These are phyloP conservation scores for Cinclus mexicanus DNA, from an alignment of 2,113 vertebrate genomes.

Conservation along the genomic window DNA sequence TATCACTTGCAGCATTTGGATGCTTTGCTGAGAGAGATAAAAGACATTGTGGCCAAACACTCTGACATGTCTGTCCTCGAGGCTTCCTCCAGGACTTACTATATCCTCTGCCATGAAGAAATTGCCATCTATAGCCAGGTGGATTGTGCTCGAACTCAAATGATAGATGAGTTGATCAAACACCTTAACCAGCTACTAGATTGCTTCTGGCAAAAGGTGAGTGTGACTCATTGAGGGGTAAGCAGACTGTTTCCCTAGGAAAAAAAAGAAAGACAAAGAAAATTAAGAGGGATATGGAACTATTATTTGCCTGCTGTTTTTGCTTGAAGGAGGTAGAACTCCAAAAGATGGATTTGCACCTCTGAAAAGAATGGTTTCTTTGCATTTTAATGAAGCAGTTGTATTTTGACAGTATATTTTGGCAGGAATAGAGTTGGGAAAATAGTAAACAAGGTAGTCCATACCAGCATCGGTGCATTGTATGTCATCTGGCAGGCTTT, in stretches of 20 bases:
- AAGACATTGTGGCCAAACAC: slow-evolving; percentile 72
- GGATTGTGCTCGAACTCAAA: slow-evolving; percentile 66
- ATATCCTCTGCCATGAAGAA: slow-evolving; percentile 74
- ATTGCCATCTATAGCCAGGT: slow-evolving; percentile 55
- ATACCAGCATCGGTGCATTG: neutral
- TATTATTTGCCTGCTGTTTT: neutral
- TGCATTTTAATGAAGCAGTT: neutral
- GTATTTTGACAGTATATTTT: neutral
- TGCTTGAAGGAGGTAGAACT: neutral
- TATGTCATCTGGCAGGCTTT: neutral
- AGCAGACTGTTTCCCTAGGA: neutral
- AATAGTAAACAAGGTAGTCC: neutral
- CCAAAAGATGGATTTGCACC: neutral
- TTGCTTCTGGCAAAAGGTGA: slow-evolving; percentile 72
- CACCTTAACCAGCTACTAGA: slow-evolving; percentile 72
- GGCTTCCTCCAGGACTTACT: slow-evolving; percentile 79
- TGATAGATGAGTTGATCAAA: slow-evolving; percentile 78
- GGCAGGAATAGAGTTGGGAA: neutral
- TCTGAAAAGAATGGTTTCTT: neutral
- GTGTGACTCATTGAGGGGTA: neutral
- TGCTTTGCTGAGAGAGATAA: slow-evolving; percentile 77
- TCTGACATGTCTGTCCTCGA: slow-evolving; percentile 77
- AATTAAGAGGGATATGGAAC: neutral
- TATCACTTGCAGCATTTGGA: slow-evolving; percentile 74
- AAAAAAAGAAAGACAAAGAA: neutral